These are phyloP conservation scores for Edolisoma coerulescens DNA, from an alignment of 2,113 vertebrate genomes.

Conservation along the genomic window DNA sequence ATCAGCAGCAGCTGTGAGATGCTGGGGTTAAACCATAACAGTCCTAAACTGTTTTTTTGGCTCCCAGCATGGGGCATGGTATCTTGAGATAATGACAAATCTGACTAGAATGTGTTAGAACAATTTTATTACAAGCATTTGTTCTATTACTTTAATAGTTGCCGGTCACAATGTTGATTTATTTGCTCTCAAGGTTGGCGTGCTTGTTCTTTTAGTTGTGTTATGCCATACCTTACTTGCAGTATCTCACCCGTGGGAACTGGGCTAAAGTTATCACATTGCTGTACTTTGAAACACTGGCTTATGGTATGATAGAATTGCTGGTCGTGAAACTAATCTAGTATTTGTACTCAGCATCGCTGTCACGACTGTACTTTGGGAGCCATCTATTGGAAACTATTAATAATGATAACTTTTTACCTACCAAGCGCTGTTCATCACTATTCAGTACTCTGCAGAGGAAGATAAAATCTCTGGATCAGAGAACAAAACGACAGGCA, in stretches of 20 bases:
- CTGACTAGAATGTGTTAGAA: background rate
- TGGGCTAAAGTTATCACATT: background rate
- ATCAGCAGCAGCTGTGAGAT: background rate
- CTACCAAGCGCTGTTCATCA: background rate
- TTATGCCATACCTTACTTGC: background rate
- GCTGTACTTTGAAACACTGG: background rate
- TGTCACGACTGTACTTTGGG: background rate
- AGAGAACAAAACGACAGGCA: background rate
- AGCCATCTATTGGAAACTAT: background rate
- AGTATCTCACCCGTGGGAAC: background rate
- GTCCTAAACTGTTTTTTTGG: background rate
- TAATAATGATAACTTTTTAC: background rate
- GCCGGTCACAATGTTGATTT: background rate
- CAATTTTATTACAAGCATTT: background rate
- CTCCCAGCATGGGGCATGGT: background rate
- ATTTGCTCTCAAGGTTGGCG: background rate
- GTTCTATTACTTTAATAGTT: background rate
- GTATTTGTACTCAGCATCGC: background rate
- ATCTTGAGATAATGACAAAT: background rate
- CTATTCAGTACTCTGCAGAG: background rate
- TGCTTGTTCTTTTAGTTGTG: background rate
- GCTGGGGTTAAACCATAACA: background rate
- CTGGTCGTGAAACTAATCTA: background rate
- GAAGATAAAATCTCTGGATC: background rate
- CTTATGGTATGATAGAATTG: background rate